Percentiles rank a stretch among this genome's conserved stretches.
Evolutionary conservation across 1,140 invertebrate genomes (phyloP).

Genomic region (Drosophila murphyi): DNA sequence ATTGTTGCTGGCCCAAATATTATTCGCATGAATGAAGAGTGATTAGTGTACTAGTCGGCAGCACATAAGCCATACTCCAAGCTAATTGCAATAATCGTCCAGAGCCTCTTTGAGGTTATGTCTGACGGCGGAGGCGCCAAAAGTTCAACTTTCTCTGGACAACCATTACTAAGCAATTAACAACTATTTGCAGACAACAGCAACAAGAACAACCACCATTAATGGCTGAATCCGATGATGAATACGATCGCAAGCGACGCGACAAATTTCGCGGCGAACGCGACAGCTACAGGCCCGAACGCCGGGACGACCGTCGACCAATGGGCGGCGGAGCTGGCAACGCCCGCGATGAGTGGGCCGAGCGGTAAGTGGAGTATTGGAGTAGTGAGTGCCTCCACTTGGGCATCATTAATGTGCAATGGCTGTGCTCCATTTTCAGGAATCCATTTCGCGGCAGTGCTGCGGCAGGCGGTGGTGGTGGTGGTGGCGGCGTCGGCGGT

Average conservation of each 20-base stretch:
- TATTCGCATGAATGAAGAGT: too few species aligned
- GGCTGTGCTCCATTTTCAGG: slow-evolving; percentile 44
- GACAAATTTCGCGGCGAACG: slow-evolving; percentile 96
- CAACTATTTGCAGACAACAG: slow-evolving; percentile 26
- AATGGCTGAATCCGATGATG: slow-evolving; percentile 96
- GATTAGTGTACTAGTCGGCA: not conserved
- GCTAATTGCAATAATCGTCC: not conserved
- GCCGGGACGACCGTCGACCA: slow-evolving; percentile 88
- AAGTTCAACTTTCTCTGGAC: slow-evolving; percentile 40
- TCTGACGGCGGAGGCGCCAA: slow-evolving; percentile 3
- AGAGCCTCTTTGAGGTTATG: slow-evolving; percentile 29
- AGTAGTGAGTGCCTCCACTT: not conserved
- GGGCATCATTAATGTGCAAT: not conserved
- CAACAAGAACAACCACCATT: not conserved
- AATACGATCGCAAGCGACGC: slow-evolving; percentile 94
- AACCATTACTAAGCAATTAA: not conserved
- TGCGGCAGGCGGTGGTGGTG: slow-evolving; percentile 78
- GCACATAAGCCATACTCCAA: not conserved
- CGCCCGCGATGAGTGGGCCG: slow-evolving; percentile 91
- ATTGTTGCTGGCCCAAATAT: not conserved
- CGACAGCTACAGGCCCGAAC: slow-evolving; percentile 90
- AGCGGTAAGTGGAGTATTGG: slow-evolving; percentile 85
- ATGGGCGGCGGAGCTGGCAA: slow-evolving; percentile 63
- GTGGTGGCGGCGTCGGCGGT: slow-evolving; percentile 82
- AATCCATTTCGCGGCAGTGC: slow-evolving; percentile 76